These are phyloP conservation scores for Drosophila stalkeri DNA, from an alignment of 2,888 invertebrate species.

Conservation along the genomic window DNA sequence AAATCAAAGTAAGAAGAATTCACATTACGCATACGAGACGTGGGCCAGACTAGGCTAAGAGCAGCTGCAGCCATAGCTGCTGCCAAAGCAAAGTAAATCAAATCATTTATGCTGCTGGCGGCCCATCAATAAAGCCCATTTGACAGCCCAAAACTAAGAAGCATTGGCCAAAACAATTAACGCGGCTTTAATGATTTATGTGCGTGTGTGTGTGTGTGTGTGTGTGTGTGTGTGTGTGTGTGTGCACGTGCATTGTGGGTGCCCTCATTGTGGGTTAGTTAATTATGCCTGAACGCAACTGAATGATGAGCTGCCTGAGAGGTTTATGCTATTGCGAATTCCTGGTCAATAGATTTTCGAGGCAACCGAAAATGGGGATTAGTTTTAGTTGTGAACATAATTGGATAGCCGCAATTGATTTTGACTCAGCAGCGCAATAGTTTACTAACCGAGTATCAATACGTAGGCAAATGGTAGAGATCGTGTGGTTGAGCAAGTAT, in stretches of 20 bases:
- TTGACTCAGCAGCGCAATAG: not conserved
- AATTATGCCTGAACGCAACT: slow-evolving; percentile 59
- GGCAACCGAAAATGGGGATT: slow-evolving; percentile 19
- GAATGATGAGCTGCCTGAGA: slow-evolving; percentile 63
- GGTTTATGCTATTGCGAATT: slow-evolving; percentile 42
- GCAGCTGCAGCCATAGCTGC: not conserved
- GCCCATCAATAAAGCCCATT: slow-evolving; percentile 73
- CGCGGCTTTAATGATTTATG: slow-evolving; percentile 77
- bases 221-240: slow-evolving; percentile 4
- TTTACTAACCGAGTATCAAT: not conserved
- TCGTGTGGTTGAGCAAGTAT: too few species aligned
- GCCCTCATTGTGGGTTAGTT: slow-evolving; percentile 39
- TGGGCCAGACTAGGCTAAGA: slow-evolving; percentile 19
- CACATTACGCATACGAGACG: slow-evolving; percentile 60
- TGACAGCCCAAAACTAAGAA: slow-evolving; percentile 61
- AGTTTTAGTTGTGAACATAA: slow-evolving; percentile 35
- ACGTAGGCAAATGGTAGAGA: not conserved
- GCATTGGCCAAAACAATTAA: slow-evolving; percentile 76
- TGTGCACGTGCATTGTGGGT: slow-evolving; percentile 3
- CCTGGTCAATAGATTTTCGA: slow-evolving; percentile 7
- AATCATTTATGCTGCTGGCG: slow-evolving; percentile 74
- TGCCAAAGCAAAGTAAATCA: slow-evolving; percentile 57
- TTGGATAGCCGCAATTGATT: slow-evolving; percentile 34
- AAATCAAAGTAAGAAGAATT: slow-evolving; percentile 44
- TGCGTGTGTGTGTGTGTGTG: slow-evolving; percentile 11